A percentile compares a stretch with the other conserved stretches of the same genome.
phyloP scores from a whole-genome alignment of 2,113 vertebrate genomes.

The Cavia aperea region DNA sequence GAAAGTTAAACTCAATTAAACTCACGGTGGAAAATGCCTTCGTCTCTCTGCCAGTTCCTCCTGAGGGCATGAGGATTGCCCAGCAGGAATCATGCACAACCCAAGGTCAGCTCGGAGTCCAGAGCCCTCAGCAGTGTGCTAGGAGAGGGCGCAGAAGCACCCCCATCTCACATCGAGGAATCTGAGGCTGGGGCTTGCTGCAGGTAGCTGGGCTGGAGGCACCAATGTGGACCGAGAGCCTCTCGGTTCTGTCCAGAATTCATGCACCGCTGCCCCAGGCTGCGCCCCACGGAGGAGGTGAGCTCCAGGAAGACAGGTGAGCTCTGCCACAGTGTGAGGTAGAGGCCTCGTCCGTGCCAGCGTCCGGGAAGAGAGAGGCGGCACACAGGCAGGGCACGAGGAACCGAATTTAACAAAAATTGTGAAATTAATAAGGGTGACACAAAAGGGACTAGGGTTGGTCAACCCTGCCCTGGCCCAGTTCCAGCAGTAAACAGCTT shows the following conservation, averaged over 20 bases:
- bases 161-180: not conserved
- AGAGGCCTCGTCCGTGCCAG: fast-evolving
- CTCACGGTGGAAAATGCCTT: not conserved
- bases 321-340: fast-evolving
- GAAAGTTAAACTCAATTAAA: not conserved
- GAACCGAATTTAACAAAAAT: not conserved
- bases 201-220: not conserved
- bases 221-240: too few species aligned
- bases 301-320: fast-evolving
- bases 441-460: not conserved
- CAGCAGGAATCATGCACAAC: fast-evolving
- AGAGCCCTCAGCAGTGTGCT: fast-evolving
- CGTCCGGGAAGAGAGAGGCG: fast-evolving
- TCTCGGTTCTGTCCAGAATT: not conserved
- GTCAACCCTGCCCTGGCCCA: not conserved
- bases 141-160: fast-evolving
- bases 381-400: fast-evolving
- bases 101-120: fast-evolving
- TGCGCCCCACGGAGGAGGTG: fast-evolving
- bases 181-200: not conserved
- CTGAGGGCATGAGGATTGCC: too few species aligned
- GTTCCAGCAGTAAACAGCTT: not conserved
- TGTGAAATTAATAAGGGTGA: not conserved
- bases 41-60: not conserved
- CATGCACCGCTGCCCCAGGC: not conserved